Percentiles rank a stretch among this genome's conserved stretches.
These are phyloP conservation scores for Anoplopoma fimbria DNA, from an alignment of 2,113 vertebrate species.

Conservation along the genomic window DNA sequence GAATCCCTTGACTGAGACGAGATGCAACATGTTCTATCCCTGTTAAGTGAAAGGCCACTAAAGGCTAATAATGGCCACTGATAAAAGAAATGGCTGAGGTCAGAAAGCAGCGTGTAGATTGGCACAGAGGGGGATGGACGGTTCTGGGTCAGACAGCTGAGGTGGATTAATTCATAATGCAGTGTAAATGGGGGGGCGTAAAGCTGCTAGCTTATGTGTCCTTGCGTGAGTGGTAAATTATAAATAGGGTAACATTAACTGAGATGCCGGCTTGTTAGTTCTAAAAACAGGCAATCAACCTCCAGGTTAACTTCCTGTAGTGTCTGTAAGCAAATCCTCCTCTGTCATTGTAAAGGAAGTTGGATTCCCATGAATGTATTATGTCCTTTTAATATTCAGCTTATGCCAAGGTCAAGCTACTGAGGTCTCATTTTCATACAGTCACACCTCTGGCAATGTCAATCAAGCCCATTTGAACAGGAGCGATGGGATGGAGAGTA, in stretches of 20 bases:
- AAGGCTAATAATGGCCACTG: constrained; percentile 23
- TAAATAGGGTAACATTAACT: not conserved
- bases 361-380: constrained; percentile 30
- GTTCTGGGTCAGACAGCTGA: constrained; percentile 61
- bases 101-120: constrained; percentile 24
- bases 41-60: constrained; percentile 23
- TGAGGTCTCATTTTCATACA: constrained; percentile 56
- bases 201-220: constrained; percentile 29
- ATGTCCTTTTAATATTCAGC: constrained; percentile 49
- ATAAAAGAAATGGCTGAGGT: constrained; percentile 46
- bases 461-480: constrained; percentile 59
- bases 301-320: not conserved
- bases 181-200: constrained; percentile 40
- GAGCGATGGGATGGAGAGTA: constrained; percentile 15
- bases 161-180: constrained; percentile 65
- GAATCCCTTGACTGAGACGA: not conserved
- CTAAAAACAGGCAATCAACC: constrained; percentile 13
- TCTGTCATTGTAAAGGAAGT: not conserved
- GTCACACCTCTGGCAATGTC: constrained; percentile 52
- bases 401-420: constrained; percentile 47
- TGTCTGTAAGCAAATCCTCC: not conserved
- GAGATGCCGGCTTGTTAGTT: constrained; percentile 3
- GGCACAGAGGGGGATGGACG: constrained; percentile 17
- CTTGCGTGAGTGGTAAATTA: constrained; percentile 4
- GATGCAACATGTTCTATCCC: not conserved